Percentiles rank a stretch among this genome's conserved stretches.
phyloP scores from a whole-genome alignment of 2,888 invertebrate genomes.

The Sphaeridia pumilis region DNA sequence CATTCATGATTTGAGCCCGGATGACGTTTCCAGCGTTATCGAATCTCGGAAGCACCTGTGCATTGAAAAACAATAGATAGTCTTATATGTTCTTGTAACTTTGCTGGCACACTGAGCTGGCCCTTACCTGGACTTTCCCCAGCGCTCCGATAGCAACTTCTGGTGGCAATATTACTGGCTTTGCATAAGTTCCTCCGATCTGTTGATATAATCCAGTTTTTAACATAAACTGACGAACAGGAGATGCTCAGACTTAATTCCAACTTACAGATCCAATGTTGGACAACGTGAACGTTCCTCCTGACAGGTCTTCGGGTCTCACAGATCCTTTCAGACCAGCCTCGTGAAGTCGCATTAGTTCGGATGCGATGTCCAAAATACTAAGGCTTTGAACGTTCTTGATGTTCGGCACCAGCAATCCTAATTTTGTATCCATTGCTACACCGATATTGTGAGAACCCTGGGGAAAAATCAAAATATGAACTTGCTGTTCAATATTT shows the following conservation, averaged over 20 bases:
- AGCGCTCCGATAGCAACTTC: constrained; percentile 93
- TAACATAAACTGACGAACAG: no score
- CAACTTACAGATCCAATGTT: constrained; percentile 86
- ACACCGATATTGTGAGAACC: constrained; percentile 85
- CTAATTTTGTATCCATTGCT: constrained; percentile 90
- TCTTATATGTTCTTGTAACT: not conserved
- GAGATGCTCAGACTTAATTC: not conserved
- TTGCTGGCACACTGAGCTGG: constrained; percentile 12
- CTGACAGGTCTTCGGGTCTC: constrained; percentile 61
- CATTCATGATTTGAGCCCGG: constrained; percentile 64
- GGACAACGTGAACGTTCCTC: constrained; percentile 89
- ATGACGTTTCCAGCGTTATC: constrained; percentile 59
- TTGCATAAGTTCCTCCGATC: constrained; percentile 92
- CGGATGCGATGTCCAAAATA: constrained; percentile 69
- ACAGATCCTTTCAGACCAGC: constrained; percentile 65
- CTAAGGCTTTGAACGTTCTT: constrained; percentile 72
- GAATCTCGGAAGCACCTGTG: constrained; percentile 64
- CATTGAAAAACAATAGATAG: constrained; percentile 17
- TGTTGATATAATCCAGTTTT: no score
- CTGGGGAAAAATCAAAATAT: no score
- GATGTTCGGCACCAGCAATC: constrained; percentile 88
- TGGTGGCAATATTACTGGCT: constrained; percentile 84
- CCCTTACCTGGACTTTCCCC: constrained; percentile 78
- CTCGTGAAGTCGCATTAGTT: constrained; percentile 69
- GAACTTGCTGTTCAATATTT: no score